These are phyloP conservation scores for Cantharis flavilabris DNA, from an alignment of 2,888 invertebrate species.

Conservation along the genomic window DNA sequence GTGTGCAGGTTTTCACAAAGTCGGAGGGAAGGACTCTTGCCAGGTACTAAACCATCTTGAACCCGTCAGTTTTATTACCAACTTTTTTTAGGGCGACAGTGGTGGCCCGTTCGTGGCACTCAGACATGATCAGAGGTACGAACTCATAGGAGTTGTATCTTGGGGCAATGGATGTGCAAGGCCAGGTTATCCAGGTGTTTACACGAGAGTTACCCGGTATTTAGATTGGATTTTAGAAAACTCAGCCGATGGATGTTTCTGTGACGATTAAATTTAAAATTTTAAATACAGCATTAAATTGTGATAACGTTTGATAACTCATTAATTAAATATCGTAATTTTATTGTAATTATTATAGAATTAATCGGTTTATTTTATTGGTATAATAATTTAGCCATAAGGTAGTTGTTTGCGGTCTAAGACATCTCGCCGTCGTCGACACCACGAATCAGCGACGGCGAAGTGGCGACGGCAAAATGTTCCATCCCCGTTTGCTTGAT, in stretches of 20 bases:
- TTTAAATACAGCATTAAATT: not conserved
- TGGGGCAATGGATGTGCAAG: constrained; percentile 91
- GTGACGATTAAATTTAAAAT: constrained; percentile 46
- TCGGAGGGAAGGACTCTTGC: constrained; percentile 78
- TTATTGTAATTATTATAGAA: not conserved
- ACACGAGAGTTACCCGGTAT: constrained; percentile 82
- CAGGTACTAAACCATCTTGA: constrained; percentile 64
- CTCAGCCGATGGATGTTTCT: constrained; percentile 82
- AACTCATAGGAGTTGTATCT: constrained; percentile 82
- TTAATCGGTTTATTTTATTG: not conserved
- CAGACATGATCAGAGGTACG: constrained; percentile 72
- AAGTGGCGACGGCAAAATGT: no score
- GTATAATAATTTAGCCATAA: not conserved
- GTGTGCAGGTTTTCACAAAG: constrained; percentile 77
- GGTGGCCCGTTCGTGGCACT: constrained; percentile 78
- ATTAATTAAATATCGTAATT: not conserved
- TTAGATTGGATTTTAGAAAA: constrained; percentile 80
- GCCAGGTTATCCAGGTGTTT: constrained; percentile 83
- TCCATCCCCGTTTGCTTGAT: not conserved
- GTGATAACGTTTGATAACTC: not conserved
- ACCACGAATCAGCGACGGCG: no score
- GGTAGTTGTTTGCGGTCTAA: not conserved
- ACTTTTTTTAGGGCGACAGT: constrained; percentile 71
- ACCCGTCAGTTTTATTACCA: not conserved
- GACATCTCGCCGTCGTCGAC: no score